Percentiles rank a stretch among this genome's conserved stretches.
Conservation (phyloP, 2,888 invertebrate genomes). For the Rhamphomyia laevipes region DNA sequence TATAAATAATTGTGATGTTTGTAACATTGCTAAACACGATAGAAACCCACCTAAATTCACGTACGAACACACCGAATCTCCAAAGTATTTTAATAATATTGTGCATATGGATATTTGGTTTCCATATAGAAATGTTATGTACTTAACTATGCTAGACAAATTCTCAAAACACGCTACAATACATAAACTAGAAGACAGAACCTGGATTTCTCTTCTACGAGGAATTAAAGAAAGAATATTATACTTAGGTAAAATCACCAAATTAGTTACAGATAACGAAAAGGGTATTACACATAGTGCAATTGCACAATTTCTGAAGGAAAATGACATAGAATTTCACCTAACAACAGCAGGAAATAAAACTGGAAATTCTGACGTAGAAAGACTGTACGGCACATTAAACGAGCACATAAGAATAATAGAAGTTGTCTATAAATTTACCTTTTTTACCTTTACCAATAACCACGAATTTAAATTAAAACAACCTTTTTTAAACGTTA, state of each 20-base stretch:
- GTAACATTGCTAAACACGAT: constrained; percentile 5
- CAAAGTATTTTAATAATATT: constrained; percentile 1
- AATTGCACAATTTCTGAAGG: constrained; percentile 2
- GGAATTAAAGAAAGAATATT: constrained; percentile 2
- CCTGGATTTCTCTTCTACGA: constrained; percentile 5
- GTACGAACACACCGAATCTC: not conserved
- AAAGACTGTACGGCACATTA: constrained; percentile 8
- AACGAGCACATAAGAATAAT: constrained; percentile 7
- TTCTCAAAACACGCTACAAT: constrained; percentile 4
- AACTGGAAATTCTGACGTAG: constrained; percentile 9
- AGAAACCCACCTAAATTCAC: not conserved
- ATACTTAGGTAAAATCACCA: constrained; percentile 5
- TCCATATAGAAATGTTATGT: constrained; percentile 5
- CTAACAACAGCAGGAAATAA: constrained; percentile 6
- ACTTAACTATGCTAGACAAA: constrained; percentile 6
- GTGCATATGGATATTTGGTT: constrained; percentile 7
- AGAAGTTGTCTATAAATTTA: no score
- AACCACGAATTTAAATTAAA: no score
- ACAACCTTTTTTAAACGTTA: no score
- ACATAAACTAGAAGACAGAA: not conserved
- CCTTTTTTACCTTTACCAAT: no score
- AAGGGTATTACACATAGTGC: constrained; percentile 2
- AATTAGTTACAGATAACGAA: not conserved
- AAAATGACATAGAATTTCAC: constrained; percentile 5
- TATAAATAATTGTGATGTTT: constrained; percentile 7